Base-by-base conservation (phyloP, 1,140 invertebrate species). In the Bombus fervidus region DNA sequence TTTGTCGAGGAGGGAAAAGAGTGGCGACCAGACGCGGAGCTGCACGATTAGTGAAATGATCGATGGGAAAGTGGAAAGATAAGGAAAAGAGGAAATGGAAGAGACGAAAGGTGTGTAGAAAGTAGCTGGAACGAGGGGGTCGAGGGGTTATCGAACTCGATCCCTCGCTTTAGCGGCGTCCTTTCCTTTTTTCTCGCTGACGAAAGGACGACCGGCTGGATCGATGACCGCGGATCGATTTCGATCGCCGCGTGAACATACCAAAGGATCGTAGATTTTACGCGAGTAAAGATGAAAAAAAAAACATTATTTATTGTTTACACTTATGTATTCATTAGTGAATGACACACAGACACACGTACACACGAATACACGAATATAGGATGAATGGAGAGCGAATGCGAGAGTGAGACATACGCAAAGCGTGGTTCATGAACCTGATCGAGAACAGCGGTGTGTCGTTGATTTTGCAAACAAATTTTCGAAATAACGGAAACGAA, bases 231-330 rank as follows among this genome's bases (percentile, higher is more conserved):
- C 41, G 62, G 80, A 62, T 74, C 75, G 57, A 78, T 64, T 22
- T 25, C 73, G 43, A 77, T 85, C 87, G 80, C 77, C 81, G 75
- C 74, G 73, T 75, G 62, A 66, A 87, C 68, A 86, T 86, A 90
- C 87, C 87, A 91, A 90, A 85, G 83, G 75, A 85, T 85, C 66
- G 81, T 78, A 88, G 83, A 47, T 80, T 85, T 79, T 87, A 78
- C 69, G 68, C 71, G 79, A 84, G 86, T 83, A 87, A 85, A 74
- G 81, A 84, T 83, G 83, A 75, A 53, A 62, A 68, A 85, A 72
- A 87, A 83, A 71, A 88, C 62, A 87, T 87, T 91, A 93, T 93
- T 93, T 93, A 91, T 92, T 91, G 92, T 93, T 94, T 93, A 91
- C 88, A 90, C 89, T 91, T 92, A 90, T 87, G 75, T 87, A 76